Conservation (phyloP, 2,888 invertebrate species). For the Tetheella fluctuosa region DNA sequence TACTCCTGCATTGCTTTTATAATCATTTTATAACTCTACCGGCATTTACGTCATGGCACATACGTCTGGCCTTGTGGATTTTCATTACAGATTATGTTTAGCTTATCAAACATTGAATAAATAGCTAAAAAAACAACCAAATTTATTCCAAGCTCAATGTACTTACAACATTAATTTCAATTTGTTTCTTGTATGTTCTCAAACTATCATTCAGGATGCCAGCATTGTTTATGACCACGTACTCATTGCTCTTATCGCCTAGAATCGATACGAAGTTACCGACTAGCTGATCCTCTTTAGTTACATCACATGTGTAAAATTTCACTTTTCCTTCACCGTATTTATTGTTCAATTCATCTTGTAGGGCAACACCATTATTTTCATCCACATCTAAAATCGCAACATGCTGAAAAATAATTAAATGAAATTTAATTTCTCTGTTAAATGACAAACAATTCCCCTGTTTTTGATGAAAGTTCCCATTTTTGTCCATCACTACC, state of each 20-base stretch:
- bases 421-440: not conserved
- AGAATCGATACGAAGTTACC: conserved; percentile 27
- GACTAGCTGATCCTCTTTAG: conserved; percentile 39
- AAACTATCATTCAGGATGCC: conserved; percentile 20
- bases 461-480: no score
- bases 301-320: conserved; percentile 56
- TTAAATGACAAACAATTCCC: not conserved
- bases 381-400: conserved; percentile 50
- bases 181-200: conserved; percentile 18
- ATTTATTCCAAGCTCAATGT: not conserved
- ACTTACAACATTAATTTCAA: conserved; percentile 25
- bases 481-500: no score
- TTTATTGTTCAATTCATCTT: conserved; percentile 47
- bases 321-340: conserved; percentile 44
- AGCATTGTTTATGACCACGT: conserved; percentile 47
- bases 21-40: no score
- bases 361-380: conserved; percentile 38
- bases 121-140: no score
- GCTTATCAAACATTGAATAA: no score
- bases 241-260: conserved; percentile 32
- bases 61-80: no score
- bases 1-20: no score
- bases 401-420: conserved; percentile 40
- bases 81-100: no score
- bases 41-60: no score